Percentiles rank a stretch among this genome's conserved stretches.
Conservation (phyloP, 2,113 vertebrate species). For the Athene noctua region DNA sequence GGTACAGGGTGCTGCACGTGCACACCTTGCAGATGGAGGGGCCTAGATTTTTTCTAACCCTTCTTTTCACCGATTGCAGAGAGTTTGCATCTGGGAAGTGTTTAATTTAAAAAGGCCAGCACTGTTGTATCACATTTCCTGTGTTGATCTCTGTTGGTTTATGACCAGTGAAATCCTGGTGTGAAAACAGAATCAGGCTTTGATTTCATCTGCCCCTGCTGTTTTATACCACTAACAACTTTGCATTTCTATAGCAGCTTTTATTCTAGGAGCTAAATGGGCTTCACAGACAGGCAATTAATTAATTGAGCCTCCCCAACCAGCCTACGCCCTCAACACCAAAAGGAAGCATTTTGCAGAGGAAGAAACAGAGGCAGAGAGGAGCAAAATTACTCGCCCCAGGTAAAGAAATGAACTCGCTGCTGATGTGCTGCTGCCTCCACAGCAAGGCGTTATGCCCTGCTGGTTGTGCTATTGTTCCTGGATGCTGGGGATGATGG, state of each 20-base stretch:
- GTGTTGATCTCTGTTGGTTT: not conserved
- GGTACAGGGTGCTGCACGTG: not conserved
- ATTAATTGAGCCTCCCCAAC: conserved; percentile 44
- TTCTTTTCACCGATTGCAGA: not conserved
- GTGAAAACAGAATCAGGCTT: conserved; percentile 34
- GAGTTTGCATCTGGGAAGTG: not conserved
- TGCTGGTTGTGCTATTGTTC: not conserved
- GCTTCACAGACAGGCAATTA: conserved; percentile 61
- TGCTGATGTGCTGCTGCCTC: not conserved
- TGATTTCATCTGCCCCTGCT: conserved; percentile 50
- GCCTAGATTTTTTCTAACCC: not conserved
- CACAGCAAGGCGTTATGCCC: accelerated
- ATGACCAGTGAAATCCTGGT: conserved; percentile 42
- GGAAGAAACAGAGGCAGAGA: conserved; percentile 7
- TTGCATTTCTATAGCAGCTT: conserved; percentile 21
- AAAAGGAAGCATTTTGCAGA: not conserved
- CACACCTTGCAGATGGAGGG: not conserved
- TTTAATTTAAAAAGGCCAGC: not conserved
- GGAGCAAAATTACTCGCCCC: not conserved
- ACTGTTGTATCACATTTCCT: not conserved
- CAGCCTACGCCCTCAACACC: not conserved
- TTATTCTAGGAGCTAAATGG: conserved; percentile 50
- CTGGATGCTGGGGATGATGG: not conserved
- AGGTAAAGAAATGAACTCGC: not conserved
- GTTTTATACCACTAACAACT: conserved; percentile 28